These are phyloP conservation scores for Drosophila pseudotalamancana DNA, from an alignment of 2,888 invertebrate species.

Conservation along the genomic window DNA sequence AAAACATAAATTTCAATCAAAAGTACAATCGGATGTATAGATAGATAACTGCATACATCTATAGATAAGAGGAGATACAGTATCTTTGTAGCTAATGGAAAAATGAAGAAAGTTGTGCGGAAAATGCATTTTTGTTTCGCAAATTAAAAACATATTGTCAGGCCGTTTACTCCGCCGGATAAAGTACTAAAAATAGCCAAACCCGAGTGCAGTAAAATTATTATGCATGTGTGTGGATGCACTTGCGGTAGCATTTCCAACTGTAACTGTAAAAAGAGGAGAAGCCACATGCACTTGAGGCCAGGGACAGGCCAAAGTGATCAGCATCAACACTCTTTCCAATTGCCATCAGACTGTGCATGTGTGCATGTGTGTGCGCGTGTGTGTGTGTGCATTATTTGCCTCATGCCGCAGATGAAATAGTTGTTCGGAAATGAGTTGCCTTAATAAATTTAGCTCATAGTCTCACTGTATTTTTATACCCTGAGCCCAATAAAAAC, in stretches of 20 bases:
- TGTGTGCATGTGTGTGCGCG: constrained; percentile 25
- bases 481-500: background rate
- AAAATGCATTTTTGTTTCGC: constrained; percentile 69
- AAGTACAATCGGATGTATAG: constrained; percentile 3
- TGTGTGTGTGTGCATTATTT: constrained; percentile 40
- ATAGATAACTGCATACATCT: background rate
- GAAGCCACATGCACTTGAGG: constrained; percentile 51
- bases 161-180: constrained; percentile 55
- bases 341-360: constrained; percentile 30
- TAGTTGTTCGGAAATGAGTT: constrained; percentile 67
- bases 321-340: constrained; percentile 55
- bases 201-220: constrained; percentile 35
- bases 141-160: constrained; percentile 84
- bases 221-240: constrained; percentile 11
- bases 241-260: constrained; percentile 13
- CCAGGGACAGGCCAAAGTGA: constrained; percentile 62
- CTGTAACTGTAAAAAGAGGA: constrained; percentile 2
- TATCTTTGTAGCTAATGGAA: background rate
- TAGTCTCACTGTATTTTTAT: constrained; percentile 51
- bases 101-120: constrained; percentile 29
- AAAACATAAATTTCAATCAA: constrained; percentile 71
- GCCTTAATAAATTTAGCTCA: constrained; percentile 74
- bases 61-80: background rate
- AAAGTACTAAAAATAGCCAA: constrained; percentile 64
- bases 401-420: constrained; percentile 55